These are phyloP conservation scores for Tachysurus fulvidraco DNA, from an alignment of 2,113 vertebrate species.

Conservation along the genomic window DNA sequence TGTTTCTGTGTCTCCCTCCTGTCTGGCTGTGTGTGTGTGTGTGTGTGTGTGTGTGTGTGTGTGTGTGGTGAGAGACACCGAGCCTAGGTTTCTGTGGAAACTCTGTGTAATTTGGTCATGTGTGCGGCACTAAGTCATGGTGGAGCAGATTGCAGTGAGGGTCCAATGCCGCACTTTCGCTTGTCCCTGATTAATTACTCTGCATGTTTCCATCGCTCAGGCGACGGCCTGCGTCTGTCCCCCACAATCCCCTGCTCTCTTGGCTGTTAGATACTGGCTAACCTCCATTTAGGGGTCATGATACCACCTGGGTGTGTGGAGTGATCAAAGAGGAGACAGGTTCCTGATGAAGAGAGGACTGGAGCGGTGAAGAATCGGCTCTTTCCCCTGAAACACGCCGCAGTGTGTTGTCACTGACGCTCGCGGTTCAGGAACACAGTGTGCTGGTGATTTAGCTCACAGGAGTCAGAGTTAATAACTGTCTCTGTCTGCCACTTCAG, in stretches of 20 bases:
- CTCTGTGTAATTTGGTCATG: slow-evolving; percentile 65
- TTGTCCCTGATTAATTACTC: slow-evolving; percentile 75
- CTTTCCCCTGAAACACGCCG: background rate
- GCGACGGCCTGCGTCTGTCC: slow-evolving; percentile 32
- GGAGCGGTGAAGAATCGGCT: no score
- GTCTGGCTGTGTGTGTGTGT: background rate
- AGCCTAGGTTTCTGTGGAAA: slow-evolving; percentile 45
- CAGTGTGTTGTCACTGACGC: background rate
- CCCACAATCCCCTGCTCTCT: slow-evolving; percentile 15
- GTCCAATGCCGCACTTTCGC: slow-evolving; percentile 67
- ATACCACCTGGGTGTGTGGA: background rate
- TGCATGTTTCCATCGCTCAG: slow-evolving; percentile 65
- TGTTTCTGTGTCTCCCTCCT: background rate
- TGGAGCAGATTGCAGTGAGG: slow-evolving; percentile 61
- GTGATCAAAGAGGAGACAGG: background rate
- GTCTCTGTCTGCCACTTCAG: background rate
- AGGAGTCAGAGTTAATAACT: background rate
- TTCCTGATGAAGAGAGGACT: background rate
- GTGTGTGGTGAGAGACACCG: slow-evolving; percentile 9
- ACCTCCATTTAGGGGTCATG: background rate
- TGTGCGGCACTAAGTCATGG: slow-evolving; percentile 63
- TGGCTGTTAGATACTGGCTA: background rate
- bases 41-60: slow-evolving; percentile 15
- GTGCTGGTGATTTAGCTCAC: background rate
- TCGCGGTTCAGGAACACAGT: slow-evolving; percentile 14